Base-by-base conservation (phyloP, 2,113 vertebrate species). In the Ovibos moschatus region DNA sequence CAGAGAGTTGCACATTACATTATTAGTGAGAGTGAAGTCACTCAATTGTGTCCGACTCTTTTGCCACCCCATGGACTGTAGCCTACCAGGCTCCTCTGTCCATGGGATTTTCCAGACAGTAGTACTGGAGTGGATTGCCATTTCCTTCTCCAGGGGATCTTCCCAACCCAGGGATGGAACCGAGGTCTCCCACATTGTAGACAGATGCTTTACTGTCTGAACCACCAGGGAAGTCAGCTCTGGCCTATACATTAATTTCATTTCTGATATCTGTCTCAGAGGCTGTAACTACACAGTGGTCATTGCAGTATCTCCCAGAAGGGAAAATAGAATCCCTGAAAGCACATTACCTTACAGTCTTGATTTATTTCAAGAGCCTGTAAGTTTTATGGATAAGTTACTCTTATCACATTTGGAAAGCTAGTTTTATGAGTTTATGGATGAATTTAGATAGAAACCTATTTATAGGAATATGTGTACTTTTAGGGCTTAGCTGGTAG, bases 161-260 rank as follows among this genome's bases (percentile, higher is more conserved):
- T 16, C 6, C 60, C 6, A 0, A 33, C 13, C 6, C 60, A 62
- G 28, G 60, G 60, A 7, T 62, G 28, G 28, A 62, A 33, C 60
- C 14, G 3, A 62, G 28, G 60, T 15, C 60, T 33, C 28, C 60
- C 6, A 6, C 60, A 62, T 62, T 62, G 60, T 33, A 62, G 28
- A 16, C 14, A 62, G 28, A 62, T 3, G 0, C 60, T 62, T 60
- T 15, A 16, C 28, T 6, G 1, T 30, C 60, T 62, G 60, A 33
- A 28, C 60, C 28, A 62, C 60, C 60, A 33, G 60, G 58, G 28
- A 62, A 62, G 28, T 62, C 28, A 33, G 55, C 62, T 83, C 64
- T 98, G 97, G 8, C 40, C 93, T 97, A 83, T 85, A 93, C 76
- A 90, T 96, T 74, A 87, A 74, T 98, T 98, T 97, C 95, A 30